Base-by-base conservation (phyloP, 2,888 invertebrate genomes). In the Meiosimyza decipiens region DNA sequence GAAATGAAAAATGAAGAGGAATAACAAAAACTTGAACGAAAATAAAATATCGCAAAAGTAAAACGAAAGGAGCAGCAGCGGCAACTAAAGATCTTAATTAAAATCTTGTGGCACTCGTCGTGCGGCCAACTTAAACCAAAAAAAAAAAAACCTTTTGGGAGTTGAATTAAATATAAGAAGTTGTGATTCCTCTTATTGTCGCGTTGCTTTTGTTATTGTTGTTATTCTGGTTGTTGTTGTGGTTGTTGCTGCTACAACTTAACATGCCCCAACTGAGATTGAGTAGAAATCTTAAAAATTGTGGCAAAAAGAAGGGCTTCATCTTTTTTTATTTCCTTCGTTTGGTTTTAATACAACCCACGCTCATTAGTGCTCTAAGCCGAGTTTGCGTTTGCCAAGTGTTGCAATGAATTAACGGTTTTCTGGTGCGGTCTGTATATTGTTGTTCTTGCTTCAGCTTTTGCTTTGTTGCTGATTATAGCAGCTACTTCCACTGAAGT, bases 31-130 rank as follows among this genome's bases (percentile, higher is more conserved):
- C 18, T 7, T 15, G 18, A 40, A 16, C 6, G 33, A 40, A 49
- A 49, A 63, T 33, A 52, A 52, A 65, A 22, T 18, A 52, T 50
- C 40, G 40, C 40, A 40, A 40, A 40, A 40, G 40, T 40, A 40
- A 9, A 40, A 40, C 9, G 47, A 47, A 62, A 40, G 63, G 57
- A 68, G 18, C 16, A 68, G 54, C 33, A 18, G 57, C 16, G 11
- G 28, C 18, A 50, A 50, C 55, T 33, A 55, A 72, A 72, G 70
- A 69, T 73, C 73, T 73, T 73, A 73, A 73, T 69, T 73, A 73
- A 73, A 73, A 73, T 73, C 73, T 73, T 59, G 63, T 70, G 70
- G 70, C 73, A 65, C 49, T 60, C 73, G 70, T 64, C 69, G 72
- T 72, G 72, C 68, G 62, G 72, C 63, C 59, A 28, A 16, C 59